phyloP scores from a whole-genome alignment of 2,888 invertebrate genomes.

The Eilema sororculum region DNA sequence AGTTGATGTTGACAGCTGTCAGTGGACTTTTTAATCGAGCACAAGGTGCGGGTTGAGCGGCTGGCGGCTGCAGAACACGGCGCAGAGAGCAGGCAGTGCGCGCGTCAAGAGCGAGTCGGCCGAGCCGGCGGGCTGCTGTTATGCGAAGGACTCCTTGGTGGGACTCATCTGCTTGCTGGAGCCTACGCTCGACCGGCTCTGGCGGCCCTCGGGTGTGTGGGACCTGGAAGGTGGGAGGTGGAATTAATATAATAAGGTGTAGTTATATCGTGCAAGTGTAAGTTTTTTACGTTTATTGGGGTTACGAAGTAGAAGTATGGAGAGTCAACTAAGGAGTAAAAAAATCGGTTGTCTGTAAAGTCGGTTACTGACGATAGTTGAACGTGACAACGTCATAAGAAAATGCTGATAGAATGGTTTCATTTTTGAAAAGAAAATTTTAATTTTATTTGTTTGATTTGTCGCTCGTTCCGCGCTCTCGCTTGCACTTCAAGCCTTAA shows the following conservation, averaged over 20 bases:
- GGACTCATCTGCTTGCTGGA: conserved; percentile 75
- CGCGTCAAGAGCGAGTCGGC: conserved; percentile 64
- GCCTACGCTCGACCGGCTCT: conserved; percentile 73
- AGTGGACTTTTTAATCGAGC: conserved; percentile 56
- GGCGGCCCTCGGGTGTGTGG: conserved; percentile 76
- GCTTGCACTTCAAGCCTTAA: too few relatives aligned
- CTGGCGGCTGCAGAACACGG: conserved; percentile 76
- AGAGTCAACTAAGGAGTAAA: too few relatives aligned
- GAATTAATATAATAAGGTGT: too few relatives aligned
- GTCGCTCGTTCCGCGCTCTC: too few relatives aligned
- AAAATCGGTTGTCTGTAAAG: too few relatives aligned
- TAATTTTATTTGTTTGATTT: too few relatives aligned
- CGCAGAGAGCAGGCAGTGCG: conserved; percentile 78
- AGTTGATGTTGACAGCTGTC: background rate
- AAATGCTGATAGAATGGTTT: too few relatives aligned
- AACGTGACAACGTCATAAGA: too few relatives aligned
- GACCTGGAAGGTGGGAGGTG: conserved; percentile 61
- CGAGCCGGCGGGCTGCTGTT: conserved; percentile 74
- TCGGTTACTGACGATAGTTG: too few relatives aligned
- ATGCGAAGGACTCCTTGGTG: conserved; percentile 80
- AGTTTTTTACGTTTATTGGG: background rate
- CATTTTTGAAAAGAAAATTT: too few relatives aligned
- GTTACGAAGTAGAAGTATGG: too few relatives aligned
- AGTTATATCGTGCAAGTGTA: background rate
- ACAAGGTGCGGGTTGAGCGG: conserved; percentile 66